Percentiles rank a stretch among this genome's conserved stretches.
These are phyloP conservation scores for Euleptes europaea DNA, from an alignment of 2,113 vertebrate genomes.

Conservation along the genomic window DNA sequence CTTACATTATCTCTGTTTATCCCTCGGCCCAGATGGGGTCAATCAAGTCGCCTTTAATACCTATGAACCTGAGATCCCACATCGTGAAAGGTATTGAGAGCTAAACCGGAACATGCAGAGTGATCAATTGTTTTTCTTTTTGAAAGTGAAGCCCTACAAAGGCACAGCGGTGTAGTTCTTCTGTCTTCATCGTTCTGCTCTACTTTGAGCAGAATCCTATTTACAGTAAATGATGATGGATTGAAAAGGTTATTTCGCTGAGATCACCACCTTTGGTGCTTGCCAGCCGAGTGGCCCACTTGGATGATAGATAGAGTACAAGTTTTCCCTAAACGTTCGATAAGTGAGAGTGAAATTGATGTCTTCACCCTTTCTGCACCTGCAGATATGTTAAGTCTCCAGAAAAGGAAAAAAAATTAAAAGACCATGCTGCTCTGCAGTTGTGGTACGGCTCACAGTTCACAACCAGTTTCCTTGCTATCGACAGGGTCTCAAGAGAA, in stretches of 20 bases:
- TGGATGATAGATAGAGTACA: slow-evolving; percentile 42
- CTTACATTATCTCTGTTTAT: rapidly evolving
- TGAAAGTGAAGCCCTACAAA: slow-evolving; percentile 51
- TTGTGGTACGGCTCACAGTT: not conserved
- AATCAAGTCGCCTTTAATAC: not conserved
- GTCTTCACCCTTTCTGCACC: slow-evolving; percentile 24
- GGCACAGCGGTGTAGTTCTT: slow-evolving; percentile 38
- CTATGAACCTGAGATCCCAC: slow-evolving; percentile 22
- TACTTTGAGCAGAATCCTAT: slow-evolving; percentile 38
- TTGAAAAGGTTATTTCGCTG: slow-evolving; percentile 48
- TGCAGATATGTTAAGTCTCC: slow-evolving; percentile 18
- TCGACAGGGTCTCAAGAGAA: not conserved
- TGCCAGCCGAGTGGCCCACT: slow-evolving; percentile 6
- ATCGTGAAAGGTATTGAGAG: slow-evolving; percentile 15
- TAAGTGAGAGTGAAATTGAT: slow-evolving; percentile 53
- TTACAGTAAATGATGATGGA: slow-evolving; percentile 45
- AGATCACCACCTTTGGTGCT: slow-evolving; percentile 42
- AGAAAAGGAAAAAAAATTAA: slow-evolving; percentile 24
- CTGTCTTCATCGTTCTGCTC: slow-evolving; percentile 22
- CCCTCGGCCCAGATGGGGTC: not conserved
- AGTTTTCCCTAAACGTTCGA: slow-evolving; percentile 53
- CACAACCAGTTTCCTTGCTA: rapidly evolving
- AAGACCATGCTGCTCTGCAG: not conserved
- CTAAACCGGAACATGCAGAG: not conserved
- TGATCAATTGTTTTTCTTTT: slow-evolving; percentile 26